Evolutionary conservation across 2,888 invertebrate genomes (phyloP).

Genomic region (Acanthosoma haemorrhoidale): DNA sequence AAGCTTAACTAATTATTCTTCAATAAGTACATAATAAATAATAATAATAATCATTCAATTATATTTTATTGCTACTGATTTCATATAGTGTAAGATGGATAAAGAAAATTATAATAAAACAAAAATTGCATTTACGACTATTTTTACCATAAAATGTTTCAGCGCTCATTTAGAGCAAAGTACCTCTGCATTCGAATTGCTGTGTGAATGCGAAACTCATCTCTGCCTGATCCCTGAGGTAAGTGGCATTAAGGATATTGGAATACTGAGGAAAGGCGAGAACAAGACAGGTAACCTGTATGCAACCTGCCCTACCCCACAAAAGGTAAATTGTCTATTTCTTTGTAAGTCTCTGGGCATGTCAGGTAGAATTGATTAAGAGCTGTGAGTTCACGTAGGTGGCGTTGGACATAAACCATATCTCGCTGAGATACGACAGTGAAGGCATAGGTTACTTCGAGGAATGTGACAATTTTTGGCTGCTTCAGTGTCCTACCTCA

Average conservation of each 20-base stretch:
- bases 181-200: neutral
- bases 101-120: too few species aligned
- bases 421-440: neutral
- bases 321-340: neutral
- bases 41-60: too few species aligned
- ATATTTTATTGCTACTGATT: too few species aligned
- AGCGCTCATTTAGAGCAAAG: neutral
- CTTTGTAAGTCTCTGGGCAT: too few species aligned
- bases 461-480: neutral
- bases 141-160: too few species aligned
- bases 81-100: too few species aligned
- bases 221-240: neutral
- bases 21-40: too few species aligned
- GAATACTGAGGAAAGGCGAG: neutral
- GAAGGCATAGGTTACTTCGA: too few species aligned
- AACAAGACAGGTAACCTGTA: neutral
- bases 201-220: neutral
- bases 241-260: neutral
- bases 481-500: neutral
- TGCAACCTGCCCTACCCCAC: neutral
- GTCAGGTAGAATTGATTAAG: too few species aligned
- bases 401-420: neutral
- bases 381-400: too few species aligned
- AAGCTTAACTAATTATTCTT: too few species aligned
- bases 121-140: too few species aligned